Conservation (phyloP, 2,113 vertebrate genomes). For the Lanius ludovicianus region DNA sequence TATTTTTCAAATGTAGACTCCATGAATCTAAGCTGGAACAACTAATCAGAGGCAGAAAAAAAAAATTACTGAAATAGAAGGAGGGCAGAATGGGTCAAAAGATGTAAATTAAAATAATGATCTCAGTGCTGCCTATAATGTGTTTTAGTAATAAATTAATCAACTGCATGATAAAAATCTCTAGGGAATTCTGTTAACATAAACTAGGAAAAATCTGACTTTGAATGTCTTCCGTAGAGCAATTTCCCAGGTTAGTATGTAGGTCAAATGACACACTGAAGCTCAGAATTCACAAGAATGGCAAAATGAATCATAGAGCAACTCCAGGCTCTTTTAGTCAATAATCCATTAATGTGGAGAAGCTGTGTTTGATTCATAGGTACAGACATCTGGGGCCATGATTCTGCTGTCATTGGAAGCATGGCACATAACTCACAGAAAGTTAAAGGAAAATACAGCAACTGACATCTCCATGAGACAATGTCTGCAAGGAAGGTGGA, state of each 20-base stretch:
- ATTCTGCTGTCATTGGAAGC: not conserved
- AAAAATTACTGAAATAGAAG: not conserved
- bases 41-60: not conserved
- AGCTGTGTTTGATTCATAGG: not conserved
- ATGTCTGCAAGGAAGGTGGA: not conserved
- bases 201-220: constrained; percentile 44
- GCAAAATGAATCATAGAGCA: constrained; percentile 38
- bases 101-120: constrained; percentile 6
- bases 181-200: constrained; percentile 15
- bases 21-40: not conserved
- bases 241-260: constrained; percentile 40
- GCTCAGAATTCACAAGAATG: not conserved
- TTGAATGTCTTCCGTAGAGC: constrained; percentile 17
- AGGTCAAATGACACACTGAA: constrained; percentile 13
- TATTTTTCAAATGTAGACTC: not conserved
- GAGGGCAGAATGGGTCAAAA: constrained; percentile 5
- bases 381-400: not conserved
- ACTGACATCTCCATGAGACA: not conserved
- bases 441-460: not conserved
- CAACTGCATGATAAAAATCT: constrained; percentile 13
- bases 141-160: constrained; percentile 48
- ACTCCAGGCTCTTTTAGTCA: constrained; percentile 5
- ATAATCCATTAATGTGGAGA: constrained; percentile 37
- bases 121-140: not conserved
- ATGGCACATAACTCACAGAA: not conserved